Evolutionary conservation across 2,888 invertebrate species (phyloP).

Genomic region (Idaea aversata): DNA sequence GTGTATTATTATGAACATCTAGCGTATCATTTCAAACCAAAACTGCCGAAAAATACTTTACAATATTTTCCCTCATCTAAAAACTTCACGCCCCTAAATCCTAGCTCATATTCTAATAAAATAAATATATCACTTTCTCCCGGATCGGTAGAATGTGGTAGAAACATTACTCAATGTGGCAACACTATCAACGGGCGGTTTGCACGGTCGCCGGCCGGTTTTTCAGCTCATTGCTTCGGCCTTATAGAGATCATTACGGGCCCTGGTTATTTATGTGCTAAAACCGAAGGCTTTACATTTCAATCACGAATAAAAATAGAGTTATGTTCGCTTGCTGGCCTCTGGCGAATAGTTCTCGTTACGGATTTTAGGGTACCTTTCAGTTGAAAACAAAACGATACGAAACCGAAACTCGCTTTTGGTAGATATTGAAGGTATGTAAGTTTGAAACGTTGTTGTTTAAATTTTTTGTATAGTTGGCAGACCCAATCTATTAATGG

Average conservation of each 20-base stretch:
- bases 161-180: slow-evolving; percentile 10
- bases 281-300: slow-evolving; percentile 64
- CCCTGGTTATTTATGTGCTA: slow-evolving; percentile 62
- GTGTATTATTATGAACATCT: too few relatives aligned
- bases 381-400: background rate
- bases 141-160: background rate
- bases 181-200: slow-evolving; percentile 14
- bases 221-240: slow-evolving; percentile 68
- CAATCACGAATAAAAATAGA: slow-evolving; percentile 57
- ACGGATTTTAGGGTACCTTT: background rate
- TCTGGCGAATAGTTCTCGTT: background rate
- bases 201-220: slow-evolving; percentile 59
- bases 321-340: slow-evolving; percentile 13
- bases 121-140: background rate
- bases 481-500: too few relatives aligned
- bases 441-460: too few relatives aligned
- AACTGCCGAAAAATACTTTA: background rate
- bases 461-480: too few relatives aligned
- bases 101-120: background rate
- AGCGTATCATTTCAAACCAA: too few relatives aligned
- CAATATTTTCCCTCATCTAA: background rate
- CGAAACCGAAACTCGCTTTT: background rate
- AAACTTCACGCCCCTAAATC: background rate
- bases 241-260: slow-evolving; percentile 72
- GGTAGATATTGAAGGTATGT: too few relatives aligned